phyloP scores from a whole-genome alignment of 2,888 invertebrate genomes.

The Argyra leucocephala region DNA sequence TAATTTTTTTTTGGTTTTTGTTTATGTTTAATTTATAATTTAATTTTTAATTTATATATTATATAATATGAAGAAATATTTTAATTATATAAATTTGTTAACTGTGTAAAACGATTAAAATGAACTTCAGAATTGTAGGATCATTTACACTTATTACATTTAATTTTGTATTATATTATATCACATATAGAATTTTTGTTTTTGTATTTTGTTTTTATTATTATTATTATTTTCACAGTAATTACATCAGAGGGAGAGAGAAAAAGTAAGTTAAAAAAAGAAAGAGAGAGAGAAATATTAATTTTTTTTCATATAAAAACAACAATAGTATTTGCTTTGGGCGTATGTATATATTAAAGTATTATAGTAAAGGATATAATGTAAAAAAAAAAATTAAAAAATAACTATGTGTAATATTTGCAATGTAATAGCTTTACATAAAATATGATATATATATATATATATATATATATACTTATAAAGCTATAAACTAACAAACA shows the following conservation, averaged over 20 bases:
- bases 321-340: slow-evolving; percentile 4
- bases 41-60: too few species aligned
- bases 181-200: neutral
- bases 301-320: neutral
- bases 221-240: neutral
- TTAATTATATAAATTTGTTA: too few species aligned
- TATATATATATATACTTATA: neutral
- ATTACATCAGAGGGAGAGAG: neutral
- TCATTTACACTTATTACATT: slow-evolving; percentile 1
- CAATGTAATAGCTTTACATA: neutral
- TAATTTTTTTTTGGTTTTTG: neutral
- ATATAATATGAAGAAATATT: too few species aligned
- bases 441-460: neutral
- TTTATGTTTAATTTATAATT: neutral
- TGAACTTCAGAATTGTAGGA: too few species aligned
- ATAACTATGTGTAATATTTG: neutral
- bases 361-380: neutral
- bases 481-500: neutral
- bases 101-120: too few species aligned
- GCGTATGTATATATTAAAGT: slow-evolving; percentile 3
- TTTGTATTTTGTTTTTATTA: neutral
- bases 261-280: neutral
- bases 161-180: slow-evolving; percentile 2
- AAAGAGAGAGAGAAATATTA: neutral
- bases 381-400: slow-evolving; percentile 3